Percentiles rank a stretch among this genome's conserved stretches.
phyloP scores from a whole-genome alignment of 2,888 invertebrate species.

The Meandrusa payeni region DNA sequence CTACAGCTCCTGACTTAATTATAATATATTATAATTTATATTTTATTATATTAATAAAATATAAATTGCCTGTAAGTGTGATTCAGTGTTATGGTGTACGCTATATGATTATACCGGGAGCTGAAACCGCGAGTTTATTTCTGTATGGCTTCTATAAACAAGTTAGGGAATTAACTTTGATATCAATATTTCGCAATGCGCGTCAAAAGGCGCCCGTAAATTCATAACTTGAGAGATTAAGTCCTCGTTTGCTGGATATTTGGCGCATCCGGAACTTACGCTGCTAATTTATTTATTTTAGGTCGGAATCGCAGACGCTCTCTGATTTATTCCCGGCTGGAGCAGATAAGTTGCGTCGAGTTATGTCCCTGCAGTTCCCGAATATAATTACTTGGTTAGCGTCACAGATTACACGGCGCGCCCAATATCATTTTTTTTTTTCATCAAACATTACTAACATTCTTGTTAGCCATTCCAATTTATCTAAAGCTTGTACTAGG shows the following conservation, averaged over 20 bases:
- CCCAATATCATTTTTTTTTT: neutral
- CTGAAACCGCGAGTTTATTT: neutral
- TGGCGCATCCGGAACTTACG: conserved; percentile 13
- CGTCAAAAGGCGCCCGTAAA: conserved; percentile 33
- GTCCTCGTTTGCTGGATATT: conserved; percentile 34
- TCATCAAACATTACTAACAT: neutral
- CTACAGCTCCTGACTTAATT: too few relatives aligned
- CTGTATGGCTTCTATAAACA: conserved; percentile 3
- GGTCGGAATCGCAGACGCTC: conserved; percentile 23
- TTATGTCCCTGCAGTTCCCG: conserved; percentile 3
- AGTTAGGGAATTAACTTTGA: conserved; percentile 8
- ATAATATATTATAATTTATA: too few relatives aligned
- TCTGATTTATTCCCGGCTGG: conserved; percentile 33
- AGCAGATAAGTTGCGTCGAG: conserved; percentile 3
- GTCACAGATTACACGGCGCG: neutral
- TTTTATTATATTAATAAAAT: too few relatives aligned
- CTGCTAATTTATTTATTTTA: conserved; percentile 22
- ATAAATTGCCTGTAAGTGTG: too few relatives aligned
- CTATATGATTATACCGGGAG: too few relatives aligned
- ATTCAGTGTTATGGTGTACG: too few relatives aligned
- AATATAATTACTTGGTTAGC: conserved; percentile 4
- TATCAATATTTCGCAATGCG: conserved; percentile 13
- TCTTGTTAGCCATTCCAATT: too few relatives aligned
- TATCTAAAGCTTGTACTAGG: too few relatives aligned
- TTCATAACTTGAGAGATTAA: conserved; percentile 44